Percentiles rank a stretch among this genome's conserved stretches.
These are phyloP conservation scores for Bicyclus anynana DNA, from an alignment of 1,140 invertebrate genomes.

Conservation along the genomic window DNA sequence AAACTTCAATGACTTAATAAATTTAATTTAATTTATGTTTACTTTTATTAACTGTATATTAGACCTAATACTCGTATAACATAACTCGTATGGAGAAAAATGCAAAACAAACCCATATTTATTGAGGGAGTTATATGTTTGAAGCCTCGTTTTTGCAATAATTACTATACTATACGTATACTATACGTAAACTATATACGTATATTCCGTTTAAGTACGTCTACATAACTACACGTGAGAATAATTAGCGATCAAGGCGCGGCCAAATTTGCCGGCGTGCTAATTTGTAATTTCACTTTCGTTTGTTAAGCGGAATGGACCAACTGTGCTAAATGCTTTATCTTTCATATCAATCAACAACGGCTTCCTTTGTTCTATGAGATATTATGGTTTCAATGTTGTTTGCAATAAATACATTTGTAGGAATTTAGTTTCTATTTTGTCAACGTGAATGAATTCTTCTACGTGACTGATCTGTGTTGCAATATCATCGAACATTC, in stretches of 20 bases:
- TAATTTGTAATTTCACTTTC: conserved; percentile 64
- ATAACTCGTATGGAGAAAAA: too few species aligned
- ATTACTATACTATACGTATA: too few species aligned
- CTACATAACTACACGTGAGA: conserved; percentile 14
- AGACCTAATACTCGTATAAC: too few species aligned
- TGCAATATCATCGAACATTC: too few species aligned
- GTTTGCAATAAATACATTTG: not conserved
- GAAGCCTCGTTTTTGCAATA: too few species aligned
- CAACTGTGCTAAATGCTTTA: conserved; percentile 9
- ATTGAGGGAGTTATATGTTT: too few species aligned
- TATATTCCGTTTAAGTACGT: too few species aligned
- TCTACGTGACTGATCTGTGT: not conserved
- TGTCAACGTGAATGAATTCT: not conserved
- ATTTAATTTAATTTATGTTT: too few species aligned
- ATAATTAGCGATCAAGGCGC: conserved; percentile 37
- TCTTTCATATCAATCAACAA: conserved; percentile 16
- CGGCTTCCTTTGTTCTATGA: conserved; percentile 1
- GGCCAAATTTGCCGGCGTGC: conserved; percentile 32
- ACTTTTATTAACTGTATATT: too few species aligned
- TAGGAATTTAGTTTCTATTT: not conserved
- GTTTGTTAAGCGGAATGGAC: conserved; percentile 16
- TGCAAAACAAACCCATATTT: too few species aligned
- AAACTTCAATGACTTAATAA: too few species aligned
- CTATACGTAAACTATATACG: too few species aligned
- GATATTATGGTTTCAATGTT: not conserved